These are phyloP conservation scores for Axea sp. DNA, from an alignment of 2,888 invertebrate species.

Conservation along the genomic window DNA sequence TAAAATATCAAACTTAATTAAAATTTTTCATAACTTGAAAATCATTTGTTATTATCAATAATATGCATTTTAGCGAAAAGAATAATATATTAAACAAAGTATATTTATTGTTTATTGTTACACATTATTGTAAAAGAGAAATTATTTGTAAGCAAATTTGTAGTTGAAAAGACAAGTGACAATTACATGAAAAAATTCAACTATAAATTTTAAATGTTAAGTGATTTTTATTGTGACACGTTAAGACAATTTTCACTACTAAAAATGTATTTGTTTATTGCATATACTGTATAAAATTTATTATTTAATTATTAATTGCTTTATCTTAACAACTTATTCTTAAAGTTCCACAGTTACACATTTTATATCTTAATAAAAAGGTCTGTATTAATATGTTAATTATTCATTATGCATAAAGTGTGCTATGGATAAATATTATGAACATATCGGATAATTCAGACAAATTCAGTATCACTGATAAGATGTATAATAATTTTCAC, in stretches of 20 bases:
- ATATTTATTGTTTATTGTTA: conserved; percentile 48
- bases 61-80: conserved; percentile 15
- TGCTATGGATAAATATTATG: conserved; percentile 3
- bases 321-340: neutral
- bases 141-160: conserved; percentile 31
- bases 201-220: conserved; percentile 41
- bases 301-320: too few relatives aligned
- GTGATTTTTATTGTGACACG: conserved; percentile 8
- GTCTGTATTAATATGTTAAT: conserved; percentile 33
- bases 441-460: conserved; percentile 12
- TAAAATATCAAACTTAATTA: too few relatives aligned
- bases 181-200: too few relatives aligned
- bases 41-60: conserved; percentile 25
- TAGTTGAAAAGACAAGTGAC: conserved; percentile 30
- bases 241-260: conserved; percentile 13
- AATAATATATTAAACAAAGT: conserved; percentile 23
- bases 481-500: neutral
- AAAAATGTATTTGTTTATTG: conserved; percentile 3
- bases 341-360: conserved; percentile 1
- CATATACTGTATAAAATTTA: too few relatives aligned
- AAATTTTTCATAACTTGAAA: too few relatives aligned
- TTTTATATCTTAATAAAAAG: conserved; percentile 25
- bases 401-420: conserved; percentile 12
- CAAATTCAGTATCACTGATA: neutral
- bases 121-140: neutral